Percentiles rank a stretch among this genome's conserved stretches.
phyloP scores from a whole-genome alignment of 2,888 invertebrate genomes.

The Bembecia ichneumoniformis region DNA sequence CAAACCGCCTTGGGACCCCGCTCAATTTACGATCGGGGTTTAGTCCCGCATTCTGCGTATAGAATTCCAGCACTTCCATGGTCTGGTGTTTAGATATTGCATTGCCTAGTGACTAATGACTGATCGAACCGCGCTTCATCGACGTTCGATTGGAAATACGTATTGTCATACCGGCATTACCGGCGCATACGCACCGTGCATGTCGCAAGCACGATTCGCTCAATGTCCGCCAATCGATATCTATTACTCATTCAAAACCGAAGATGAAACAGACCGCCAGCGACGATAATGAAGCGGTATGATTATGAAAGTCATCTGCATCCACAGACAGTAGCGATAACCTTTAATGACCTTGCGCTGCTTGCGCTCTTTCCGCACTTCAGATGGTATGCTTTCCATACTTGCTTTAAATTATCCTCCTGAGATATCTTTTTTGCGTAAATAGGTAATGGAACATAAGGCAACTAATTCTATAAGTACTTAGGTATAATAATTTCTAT shows the following conservation, averaged over 20 bases:
- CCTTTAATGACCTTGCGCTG: slow-evolving; percentile 44
- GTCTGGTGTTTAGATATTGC: too few species aligned
- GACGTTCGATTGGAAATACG: slow-evolving; percentile 29
- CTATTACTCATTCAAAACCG: slow-evolving; percentile 12
- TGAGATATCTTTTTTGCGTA: too few species aligned
- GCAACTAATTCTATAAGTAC: too few species aligned
- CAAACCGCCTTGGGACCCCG: too few species aligned
- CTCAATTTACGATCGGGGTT: too few species aligned
- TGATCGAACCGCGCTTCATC: too few species aligned
- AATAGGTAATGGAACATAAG: too few species aligned
- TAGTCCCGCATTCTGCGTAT: too few species aligned
- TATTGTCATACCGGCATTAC: slow-evolving; percentile 64
- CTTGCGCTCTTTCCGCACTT: slow-evolving; percentile 21
- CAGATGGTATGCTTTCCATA: neutral
- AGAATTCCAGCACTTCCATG: too few species aligned
- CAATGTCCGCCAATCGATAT: slow-evolving; percentile 5
- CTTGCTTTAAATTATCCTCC: too few species aligned
- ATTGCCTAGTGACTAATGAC: too few species aligned
- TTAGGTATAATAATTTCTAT: too few species aligned
- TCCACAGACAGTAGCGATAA: slow-evolving; percentile 38
- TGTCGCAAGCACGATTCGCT: slow-evolving; percentile 43
- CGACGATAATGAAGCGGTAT: slow-evolving; percentile 23
- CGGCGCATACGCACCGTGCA: slow-evolving; percentile 53
- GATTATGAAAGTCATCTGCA: slow-evolving; percentile 42
- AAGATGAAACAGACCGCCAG: slow-evolving; percentile 28